Base-by-base conservation (phyloP, 2,797 vertebrate genomes). In the Schizopygopsis malacanthus region DNA sequence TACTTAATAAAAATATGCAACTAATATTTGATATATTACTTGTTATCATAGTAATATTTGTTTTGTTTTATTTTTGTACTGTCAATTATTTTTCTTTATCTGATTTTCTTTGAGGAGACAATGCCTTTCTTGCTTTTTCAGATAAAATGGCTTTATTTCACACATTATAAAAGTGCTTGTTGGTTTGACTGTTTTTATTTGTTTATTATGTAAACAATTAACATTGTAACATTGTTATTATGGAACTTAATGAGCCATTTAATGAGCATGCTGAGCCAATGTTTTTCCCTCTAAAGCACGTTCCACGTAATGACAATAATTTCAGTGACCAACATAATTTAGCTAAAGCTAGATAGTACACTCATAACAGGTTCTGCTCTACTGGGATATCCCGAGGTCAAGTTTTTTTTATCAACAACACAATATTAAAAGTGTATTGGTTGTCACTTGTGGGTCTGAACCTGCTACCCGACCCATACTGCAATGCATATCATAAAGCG, bases 181-280 rank as follows among this genome's bases (percentile, higher is more conserved):
- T 76, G 41, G 52, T 76, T 76, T 83, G 56, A 70, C 47, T n/a
- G 33, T 50, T 22, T 75, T 83, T 65, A 39, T 76, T 77, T 77
- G 45, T 77, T 77, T 77, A 77, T 28, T 28, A 28, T 28, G 28
- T 28, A 28, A 28, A 28, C 28, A 28, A 28, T 28, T 28, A 28
- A 28, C 28, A 28, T 28, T 28, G 28, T 28, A 28, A 28, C 28
- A 28, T 52, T 41, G 56, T 54, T 54, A 65, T 83, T 65, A 54
- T 84, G 43, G 4, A 72, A 52, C 67, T 84, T 76, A 84, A 84
- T 84, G 61, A 77, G 72, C 61, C 82, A 52, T 77, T 84, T 76
- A 84, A 84, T 84, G 61, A 77, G 72, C 61, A 28, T 0, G 67
- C 37, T 77, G 33, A 77, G 82, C 59, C 82, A 54, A 52, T 69